Conservation (phyloP, 2,797 vertebrate genomes). For the Danionella dracula region DNA sequence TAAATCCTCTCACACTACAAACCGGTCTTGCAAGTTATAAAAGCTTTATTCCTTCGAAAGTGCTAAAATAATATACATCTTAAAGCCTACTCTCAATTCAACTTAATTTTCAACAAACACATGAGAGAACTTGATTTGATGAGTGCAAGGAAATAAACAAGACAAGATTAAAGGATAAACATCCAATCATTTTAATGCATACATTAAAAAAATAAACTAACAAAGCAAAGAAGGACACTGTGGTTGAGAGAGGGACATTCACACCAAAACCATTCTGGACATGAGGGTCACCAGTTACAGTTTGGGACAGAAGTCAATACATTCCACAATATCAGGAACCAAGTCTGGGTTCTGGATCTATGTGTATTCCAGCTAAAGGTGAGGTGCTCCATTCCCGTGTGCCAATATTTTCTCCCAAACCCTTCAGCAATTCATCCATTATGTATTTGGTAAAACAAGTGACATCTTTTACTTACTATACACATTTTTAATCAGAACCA, state of each 20-base stretch:
- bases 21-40: too few relatives aligned
- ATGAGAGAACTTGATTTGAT: neutral
- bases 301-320: slow-evolving; percentile 15
- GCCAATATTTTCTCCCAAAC: neutral
- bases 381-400: neutral
- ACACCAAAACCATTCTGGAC: slow-evolving; percentile 4
- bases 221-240: slow-evolving; percentile 5
- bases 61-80: too few relatives aligned
- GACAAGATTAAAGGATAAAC: neutral
- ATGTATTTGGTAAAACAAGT: neutral
- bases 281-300: neutral
- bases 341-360: neutral
- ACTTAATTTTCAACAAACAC: neutral
- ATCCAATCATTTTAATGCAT: slow-evolving; percentile 34
- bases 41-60: too few relatives aligned
- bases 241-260: slow-evolving; percentile 13
- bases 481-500: slow-evolving; percentile 29
- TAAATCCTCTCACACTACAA: too few relatives aligned
- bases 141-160: neutral
- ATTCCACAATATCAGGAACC: slow-evolving; percentile 32
- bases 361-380: neutral
- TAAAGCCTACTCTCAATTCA: too few relatives aligned
- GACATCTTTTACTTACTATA: neutral
- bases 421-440: neutral
- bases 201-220: slow-evolving; percentile 8